Base-by-base conservation (phyloP, 64 coral and sea anemone species). In the Porites australiensis region DNA sequence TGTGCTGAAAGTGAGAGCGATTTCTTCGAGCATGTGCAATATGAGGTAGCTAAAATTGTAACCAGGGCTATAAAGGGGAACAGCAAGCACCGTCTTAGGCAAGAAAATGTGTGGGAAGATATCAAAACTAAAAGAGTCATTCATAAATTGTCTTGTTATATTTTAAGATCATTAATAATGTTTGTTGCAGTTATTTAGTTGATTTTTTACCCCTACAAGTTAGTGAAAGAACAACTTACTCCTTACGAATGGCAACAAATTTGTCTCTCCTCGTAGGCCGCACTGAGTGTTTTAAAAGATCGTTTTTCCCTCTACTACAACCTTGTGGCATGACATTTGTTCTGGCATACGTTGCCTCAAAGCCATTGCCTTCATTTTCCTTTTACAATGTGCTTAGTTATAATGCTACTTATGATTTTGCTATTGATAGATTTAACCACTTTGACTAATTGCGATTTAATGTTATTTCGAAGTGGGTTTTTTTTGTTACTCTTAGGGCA, bases 1-100 rank as follows among this genome's bases (percentile, higher is more conserved):
- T 92, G 90, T 75, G 8, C 65, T 21, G 80, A 84, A 4, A 75
- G 16, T 64, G 90, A 86, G 0, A 45, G 54, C 37, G 80, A 92
- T 13, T 23, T 88, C 8, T 21, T 88, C 9, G 86, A 88, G 19
- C 48, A 3, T 63, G 82, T 92, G 7, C 90, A n/a, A n/a, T n/a
- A n/a, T n/a, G n/a, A n/a, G n/a, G n/a, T n/a, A n/a, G n/a, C n/a
- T n/a, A n/a, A n/a, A n/a, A n/a, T n/a, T n/a, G n/a, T n/a, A n/a
- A 47, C 75, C 3, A 46, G 44, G 13, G 44, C 44, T 57, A 77
- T 79, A 1, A 51, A 52, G 19, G 49, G 54, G 48, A 79, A 44
- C 19, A 52, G 76, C 21, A 51, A 79, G 76, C 48, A 79, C 6
- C 16, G 44, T 9, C 54, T 79, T 53, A 52, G 10, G 48, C 48